phyloP scores from a whole-genome alignment of 2,797 vertebrate genomes.

The Rhinatrema bivittatum region DNA sequence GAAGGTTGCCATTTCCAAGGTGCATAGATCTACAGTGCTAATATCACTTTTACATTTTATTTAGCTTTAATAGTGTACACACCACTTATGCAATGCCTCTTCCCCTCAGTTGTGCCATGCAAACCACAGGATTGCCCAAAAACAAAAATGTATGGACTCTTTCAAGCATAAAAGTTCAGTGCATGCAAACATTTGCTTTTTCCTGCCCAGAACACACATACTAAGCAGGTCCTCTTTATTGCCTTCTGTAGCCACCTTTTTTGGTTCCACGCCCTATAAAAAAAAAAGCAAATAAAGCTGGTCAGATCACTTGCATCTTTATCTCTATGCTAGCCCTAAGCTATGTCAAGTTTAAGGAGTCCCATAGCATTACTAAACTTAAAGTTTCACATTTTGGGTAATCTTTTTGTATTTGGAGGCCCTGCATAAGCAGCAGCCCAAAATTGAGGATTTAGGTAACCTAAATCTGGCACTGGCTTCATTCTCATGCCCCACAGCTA shows the following conservation, averaged over 20 bases:
- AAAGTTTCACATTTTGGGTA: no score
- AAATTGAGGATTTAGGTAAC: no score
- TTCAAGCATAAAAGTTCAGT: background rate
- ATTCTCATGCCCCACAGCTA: no score
- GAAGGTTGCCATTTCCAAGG: slow-evolving; percentile 23
- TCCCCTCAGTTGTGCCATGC: slow-evolving; percentile 15
- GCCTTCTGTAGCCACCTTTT: slow-evolving; percentile 32
- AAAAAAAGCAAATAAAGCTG: background rate
- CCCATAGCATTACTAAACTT: no score
- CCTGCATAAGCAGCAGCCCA: no score
- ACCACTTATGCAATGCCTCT: slow-evolving; percentile 6
- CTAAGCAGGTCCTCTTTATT: slow-evolving; percentile 22
- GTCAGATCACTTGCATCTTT: background rate
- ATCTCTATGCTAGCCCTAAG: no score
- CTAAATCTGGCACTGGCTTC: no score
- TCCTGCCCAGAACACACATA: slow-evolving; percentile 1
- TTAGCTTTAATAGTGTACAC: slow-evolving; percentile 14
- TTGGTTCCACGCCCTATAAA: slow-evolving; percentile 27
- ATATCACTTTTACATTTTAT: slow-evolving; percentile 7
- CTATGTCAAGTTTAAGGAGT: no score
- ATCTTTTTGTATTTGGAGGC: no score
- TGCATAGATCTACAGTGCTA: slow-evolving; percentile 21
- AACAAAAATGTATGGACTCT: slow-evolving; percentile 12
- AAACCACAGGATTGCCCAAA: slow-evolving; percentile 12
- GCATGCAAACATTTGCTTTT: background rate